These are phyloP conservation scores for Heterohyrax brucei DNA, from an alignment of 2,797 vertebrate species.

Conservation along the genomic window DNA sequence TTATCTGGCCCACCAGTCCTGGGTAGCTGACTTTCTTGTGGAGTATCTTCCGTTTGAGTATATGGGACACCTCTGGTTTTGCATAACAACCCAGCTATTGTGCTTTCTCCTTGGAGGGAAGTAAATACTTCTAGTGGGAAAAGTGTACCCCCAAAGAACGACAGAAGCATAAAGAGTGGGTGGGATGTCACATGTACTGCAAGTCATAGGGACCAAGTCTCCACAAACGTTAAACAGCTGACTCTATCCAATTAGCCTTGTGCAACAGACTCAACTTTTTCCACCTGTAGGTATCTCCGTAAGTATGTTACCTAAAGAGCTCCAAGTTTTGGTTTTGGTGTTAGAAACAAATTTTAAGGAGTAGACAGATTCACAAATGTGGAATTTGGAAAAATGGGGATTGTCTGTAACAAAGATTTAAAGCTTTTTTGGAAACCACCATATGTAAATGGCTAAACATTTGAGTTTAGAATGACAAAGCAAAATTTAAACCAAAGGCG, in stretches of 20 bases:
- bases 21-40: no score
- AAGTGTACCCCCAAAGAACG: no score
- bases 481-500: background rate
- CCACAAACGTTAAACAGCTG: background rate
- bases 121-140: no score
- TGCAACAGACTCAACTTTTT: background rate
- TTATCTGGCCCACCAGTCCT: no score
- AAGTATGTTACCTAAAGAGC: background rate
- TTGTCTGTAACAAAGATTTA: background rate
- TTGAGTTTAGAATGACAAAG: background rate
- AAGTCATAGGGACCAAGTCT: background rate
- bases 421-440: conserved; percentile 23
- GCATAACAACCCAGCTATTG: no score
- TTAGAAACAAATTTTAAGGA: background rate
- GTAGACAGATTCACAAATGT: background rate
- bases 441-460: background rate
- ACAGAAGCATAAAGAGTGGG: no score
- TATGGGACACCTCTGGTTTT: no score
- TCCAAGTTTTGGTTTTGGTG: background rate
- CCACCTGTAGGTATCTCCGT: background rate
- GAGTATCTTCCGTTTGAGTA: no score
- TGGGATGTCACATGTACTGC: no score
- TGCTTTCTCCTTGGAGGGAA: no score
- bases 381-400: background rate
- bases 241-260: no score